Conservation (phyloP, 2,888 invertebrate genomes). For the Melanargia galathea region DNA sequence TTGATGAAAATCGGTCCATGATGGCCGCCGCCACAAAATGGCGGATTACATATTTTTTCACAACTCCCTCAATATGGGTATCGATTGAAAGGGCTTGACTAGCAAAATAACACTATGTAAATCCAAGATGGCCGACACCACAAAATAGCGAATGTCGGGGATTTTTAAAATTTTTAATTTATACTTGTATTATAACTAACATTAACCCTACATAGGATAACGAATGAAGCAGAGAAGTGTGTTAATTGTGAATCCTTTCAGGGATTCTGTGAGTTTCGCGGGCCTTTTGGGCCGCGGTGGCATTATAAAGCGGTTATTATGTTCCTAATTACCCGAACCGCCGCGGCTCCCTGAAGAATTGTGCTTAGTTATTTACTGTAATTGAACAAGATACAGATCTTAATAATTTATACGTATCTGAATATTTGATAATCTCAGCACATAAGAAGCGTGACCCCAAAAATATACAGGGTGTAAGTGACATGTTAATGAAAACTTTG, state of each 20-base stretch:
- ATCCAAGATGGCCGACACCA: too few relatives aligned
- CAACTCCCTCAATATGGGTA: too few relatives aligned
- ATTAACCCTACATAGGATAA: neutral
- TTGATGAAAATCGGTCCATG: too few relatives aligned
- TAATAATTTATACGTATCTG: slow-evolving; percentile 7
- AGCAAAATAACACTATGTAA: too few relatives aligned
- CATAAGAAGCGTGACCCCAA: neutral
- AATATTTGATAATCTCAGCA: neutral
- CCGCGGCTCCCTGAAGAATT: slow-evolving; percentile 5
- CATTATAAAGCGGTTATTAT: slow-evolving; percentile 9
- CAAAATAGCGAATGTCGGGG: too few relatives aligned
- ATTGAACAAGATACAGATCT: slow-evolving; percentile 12
- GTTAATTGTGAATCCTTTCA: slow-evolving; percentile 13
- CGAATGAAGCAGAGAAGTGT: neutral
- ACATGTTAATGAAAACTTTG: too few relatives aligned
- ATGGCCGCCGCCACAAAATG: too few relatives aligned
- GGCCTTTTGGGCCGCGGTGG: neutral
- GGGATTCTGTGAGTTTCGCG: slow-evolving; percentile 8
- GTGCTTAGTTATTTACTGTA: slow-evolving; percentile 14
- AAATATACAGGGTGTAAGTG: too few relatives aligned
- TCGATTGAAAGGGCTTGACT: too few relatives aligned
- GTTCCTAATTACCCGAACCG: slow-evolving; percentile 1
- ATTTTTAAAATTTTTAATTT: too few relatives aligned
- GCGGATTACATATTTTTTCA: too few relatives aligned
- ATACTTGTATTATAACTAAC: slow-evolving; percentile 5